A percentile compares a stretch with the other conserved stretches of the same genome.
Evolutionary conservation across 2,113 vertebrate genomes (phyloP).

Genomic region (Poeciliopsis turrubarensis): DNA sequence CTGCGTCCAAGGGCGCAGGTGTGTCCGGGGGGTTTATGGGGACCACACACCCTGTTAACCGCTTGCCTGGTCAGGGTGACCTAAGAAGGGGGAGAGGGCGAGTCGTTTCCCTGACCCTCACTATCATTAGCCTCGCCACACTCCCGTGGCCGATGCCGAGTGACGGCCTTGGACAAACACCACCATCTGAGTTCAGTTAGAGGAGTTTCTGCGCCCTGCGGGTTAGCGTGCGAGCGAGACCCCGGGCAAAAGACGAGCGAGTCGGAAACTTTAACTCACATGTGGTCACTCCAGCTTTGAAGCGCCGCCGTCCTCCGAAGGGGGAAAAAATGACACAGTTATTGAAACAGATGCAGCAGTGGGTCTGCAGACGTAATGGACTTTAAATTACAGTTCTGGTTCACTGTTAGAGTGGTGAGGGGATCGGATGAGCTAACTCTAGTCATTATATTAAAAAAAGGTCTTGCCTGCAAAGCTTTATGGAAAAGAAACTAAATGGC

Average conservation of each 20-base stretch:
- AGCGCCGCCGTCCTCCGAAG: constrained; percentile 55
- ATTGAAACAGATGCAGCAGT: constrained; percentile 74
- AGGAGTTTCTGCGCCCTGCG: constrained; percentile 50
- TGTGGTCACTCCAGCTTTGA: constrained; percentile 75
- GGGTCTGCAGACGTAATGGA: constrained; percentile 64
- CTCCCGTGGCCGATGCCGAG: constrained; percentile 58
- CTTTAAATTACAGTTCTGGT: constrained; percentile 69
- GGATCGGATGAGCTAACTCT: constrained; percentile 48
- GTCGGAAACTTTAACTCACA: constrained; percentile 77
- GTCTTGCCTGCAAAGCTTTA: constrained; percentile 28
- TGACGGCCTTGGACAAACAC: constrained; percentile 76
- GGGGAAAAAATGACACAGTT: constrained; percentile 73
- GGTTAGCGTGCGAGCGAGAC: constrained; percentile 62
- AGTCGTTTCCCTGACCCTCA: constrained; percentile 57
- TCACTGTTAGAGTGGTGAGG: constrained; percentile 50
- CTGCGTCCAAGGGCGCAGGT: constrained; percentile 70
- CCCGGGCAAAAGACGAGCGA: constrained; percentile 45
- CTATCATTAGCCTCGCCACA: constrained; percentile 76
- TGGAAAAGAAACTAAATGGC: constrained; percentile 29
- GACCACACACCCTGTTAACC: constrained; percentile 74
- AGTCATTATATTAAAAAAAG: constrained; percentile 35
- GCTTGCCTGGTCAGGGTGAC: constrained; percentile 56
- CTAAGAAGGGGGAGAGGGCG: constrained; percentile 57
- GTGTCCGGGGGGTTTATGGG: constrained; percentile 52
- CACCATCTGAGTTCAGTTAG: constrained; percentile 76